phyloP scores from a whole-genome alignment of 2,797 vertebrate genomes.

The Paguma larvata region DNA sequence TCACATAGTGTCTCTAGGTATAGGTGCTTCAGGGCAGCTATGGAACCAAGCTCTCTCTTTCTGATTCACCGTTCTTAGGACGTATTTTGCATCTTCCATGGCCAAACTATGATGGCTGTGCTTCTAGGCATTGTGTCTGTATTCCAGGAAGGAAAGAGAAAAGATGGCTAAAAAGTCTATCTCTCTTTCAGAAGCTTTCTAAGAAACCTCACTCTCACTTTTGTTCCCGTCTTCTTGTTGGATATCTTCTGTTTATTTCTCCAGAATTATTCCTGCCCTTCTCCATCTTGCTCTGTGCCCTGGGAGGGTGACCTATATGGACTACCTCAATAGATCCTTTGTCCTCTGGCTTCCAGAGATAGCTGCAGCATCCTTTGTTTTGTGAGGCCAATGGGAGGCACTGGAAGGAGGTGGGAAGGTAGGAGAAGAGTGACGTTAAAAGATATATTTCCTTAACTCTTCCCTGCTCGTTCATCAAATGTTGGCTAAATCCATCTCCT shows the following conservation, averaged over 20 bases:
- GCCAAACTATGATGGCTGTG: background rate
- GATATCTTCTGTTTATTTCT: background rate
- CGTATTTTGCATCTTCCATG: background rate
- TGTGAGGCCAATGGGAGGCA: background rate
- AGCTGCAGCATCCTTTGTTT: background rate
- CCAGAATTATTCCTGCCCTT: background rate
- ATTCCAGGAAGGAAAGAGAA: slow-evolving; percentile 27
- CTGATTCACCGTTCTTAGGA: background rate
- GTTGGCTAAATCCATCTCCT: background rate
- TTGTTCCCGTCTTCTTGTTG: background rate
- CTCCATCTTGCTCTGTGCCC: background rate
- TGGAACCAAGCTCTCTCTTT: background rate
- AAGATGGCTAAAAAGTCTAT: background rate
- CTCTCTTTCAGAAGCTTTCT: background rate
- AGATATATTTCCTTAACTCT: background rate
- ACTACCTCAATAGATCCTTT: background rate
- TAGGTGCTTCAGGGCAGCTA: background rate
- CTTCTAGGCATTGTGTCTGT: background rate
- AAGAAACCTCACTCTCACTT: background rate
- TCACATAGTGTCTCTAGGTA: background rate
- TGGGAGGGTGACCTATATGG: background rate
- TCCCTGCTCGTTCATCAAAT: background rate
- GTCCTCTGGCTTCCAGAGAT: background rate
- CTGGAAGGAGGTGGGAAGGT: background rate
- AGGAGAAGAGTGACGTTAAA: background rate